phyloP scores from a whole-genome alignment of 2,797 vertebrate species.

The Psittacula echo region DNA sequence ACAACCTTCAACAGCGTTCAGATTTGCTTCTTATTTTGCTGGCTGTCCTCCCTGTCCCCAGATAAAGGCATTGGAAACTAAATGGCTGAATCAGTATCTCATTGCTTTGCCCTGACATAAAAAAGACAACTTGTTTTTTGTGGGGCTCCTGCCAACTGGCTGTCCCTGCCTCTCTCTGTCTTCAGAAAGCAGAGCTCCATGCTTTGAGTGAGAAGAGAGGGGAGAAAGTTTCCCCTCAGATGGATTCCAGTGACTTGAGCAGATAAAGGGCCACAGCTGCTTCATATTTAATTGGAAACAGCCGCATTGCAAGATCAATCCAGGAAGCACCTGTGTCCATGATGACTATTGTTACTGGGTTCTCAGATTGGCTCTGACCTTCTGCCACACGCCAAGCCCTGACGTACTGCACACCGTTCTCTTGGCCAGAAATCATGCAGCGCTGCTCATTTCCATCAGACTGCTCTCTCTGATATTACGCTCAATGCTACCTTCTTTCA shows the following conservation, averaged over 20 bases:
- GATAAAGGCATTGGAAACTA: conserved; percentile 22
- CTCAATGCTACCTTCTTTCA: neutral
- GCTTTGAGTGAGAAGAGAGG: neutral
- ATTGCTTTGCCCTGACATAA: conserved; percentile 54
- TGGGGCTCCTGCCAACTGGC: conserved; percentile 49
- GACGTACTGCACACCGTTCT: neutral
- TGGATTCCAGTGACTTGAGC: conserved; percentile 58
- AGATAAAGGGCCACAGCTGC: conserved; percentile 77
- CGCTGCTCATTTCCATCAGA: neutral
- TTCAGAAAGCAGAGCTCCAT: neutral
- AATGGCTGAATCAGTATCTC: conserved; percentile 49
- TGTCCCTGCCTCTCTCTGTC: neutral
- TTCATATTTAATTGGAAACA: conserved; percentile 76
- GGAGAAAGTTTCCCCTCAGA: conserved; percentile 38
- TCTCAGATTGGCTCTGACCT: conserved; percentile 29
- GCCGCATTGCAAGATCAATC: conserved; percentile 65
- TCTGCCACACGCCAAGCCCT: neutral
- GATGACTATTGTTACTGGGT: conserved; percentile 65
- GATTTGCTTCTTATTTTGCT: conserved; percentile 12
- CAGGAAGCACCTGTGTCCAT: conserved; percentile 79
- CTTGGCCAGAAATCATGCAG: neutral
- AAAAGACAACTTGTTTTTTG: neutral
- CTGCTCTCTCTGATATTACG: neutral
- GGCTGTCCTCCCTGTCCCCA: conserved; percentile 2
- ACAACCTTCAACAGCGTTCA: neutral